A percentile compares a stretch with the other conserved stretches of the same genome.
Conservation (phyloP, 2,888 invertebrate genomes). For the Melieria omissa region DNA sequence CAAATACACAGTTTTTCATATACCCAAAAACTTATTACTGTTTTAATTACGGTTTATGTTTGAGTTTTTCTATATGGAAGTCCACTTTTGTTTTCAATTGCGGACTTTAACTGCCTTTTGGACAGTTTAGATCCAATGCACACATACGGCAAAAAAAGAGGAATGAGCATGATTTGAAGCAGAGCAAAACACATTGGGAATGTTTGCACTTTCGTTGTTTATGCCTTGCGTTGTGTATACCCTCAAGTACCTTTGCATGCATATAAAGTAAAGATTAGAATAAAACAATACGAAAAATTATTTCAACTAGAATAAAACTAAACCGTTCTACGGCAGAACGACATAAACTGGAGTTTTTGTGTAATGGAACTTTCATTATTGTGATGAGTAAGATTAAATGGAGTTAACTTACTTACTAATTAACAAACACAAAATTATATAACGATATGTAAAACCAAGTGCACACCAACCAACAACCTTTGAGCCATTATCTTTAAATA, state of each 20-base stretch:
- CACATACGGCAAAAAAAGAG: too few relatives aligned
- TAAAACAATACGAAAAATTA: conserved; percentile 21
- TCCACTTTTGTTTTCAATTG: too few relatives aligned
- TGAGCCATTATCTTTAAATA: background rate
- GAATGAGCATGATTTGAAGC: too few relatives aligned
- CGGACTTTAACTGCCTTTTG: too few relatives aligned
- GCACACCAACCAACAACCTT: background rate
- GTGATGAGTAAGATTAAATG: conserved; percentile 53
- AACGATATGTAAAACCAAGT: background rate
- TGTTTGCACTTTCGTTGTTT: too few relatives aligned
- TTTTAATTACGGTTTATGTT: conserved; percentile 25
- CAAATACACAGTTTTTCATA: conserved; percentile 31
- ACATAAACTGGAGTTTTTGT: conserved; percentile 48
- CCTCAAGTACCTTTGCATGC: background rate
- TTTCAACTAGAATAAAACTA: conserved; percentile 35
- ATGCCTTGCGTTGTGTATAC: too few relatives aligned
- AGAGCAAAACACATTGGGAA: too few relatives aligned
- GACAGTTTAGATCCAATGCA: too few relatives aligned
- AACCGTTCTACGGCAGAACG: conserved; percentile 51
- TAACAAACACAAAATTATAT: background rate
- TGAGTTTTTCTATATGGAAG: background rate
- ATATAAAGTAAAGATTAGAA: conserved; percentile 1
- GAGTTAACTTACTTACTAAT: conserved; percentile 25
- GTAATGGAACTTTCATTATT: conserved; percentile 45
- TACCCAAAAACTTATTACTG: conserved; percentile 31